Conservation (phyloP, 2,888 invertebrate genomes). For the Nasonia oneida region DNA sequence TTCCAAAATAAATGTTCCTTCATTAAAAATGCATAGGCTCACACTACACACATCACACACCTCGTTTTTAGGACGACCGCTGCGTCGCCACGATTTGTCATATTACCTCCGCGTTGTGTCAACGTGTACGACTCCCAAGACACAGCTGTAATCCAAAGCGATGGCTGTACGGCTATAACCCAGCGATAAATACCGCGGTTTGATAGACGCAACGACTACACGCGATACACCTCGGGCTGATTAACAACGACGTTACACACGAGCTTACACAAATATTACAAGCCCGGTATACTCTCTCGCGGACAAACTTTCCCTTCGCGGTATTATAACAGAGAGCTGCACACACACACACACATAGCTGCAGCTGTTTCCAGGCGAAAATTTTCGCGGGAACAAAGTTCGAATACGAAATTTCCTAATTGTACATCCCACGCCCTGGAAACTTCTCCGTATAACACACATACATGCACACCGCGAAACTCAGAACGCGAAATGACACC, state of each 20-base stretch:
- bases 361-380: background rate
- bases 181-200: background rate
- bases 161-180: background rate
- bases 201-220: background rate
- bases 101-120: background rate
- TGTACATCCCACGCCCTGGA: background rate
- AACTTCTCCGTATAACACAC: background rate
- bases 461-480: background rate
- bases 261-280: background rate
- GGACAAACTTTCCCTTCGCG: background rate
- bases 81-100: background rate
- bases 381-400: conserved; percentile 6
- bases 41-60: background rate
- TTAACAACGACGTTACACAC: background rate
- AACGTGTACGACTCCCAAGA: background rate
- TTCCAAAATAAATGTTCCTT: no score
- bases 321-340: background rate
- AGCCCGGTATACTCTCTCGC: background rate
- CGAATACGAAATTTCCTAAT: conserved; percentile 9
- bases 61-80: background rate
- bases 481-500: background rate
- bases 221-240: background rate
- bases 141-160: background rate
- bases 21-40: no score
- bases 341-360: background rate